These are phyloP conservation scores for Oriolus oriolus DNA, from an alignment of 2,113 vertebrate genomes.

Conservation along the genomic window DNA sequence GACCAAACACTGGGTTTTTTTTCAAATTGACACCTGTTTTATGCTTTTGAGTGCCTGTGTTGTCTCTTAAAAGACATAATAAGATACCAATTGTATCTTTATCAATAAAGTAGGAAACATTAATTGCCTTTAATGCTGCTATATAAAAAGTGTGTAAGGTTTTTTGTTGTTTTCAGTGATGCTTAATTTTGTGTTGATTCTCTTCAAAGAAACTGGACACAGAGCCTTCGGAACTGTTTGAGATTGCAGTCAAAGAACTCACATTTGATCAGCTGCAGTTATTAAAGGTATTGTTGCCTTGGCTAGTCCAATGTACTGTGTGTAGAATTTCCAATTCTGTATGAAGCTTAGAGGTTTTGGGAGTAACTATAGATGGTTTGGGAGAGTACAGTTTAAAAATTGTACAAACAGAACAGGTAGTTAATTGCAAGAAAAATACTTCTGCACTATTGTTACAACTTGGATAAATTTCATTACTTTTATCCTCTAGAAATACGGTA, in stretches of 20 bases:
- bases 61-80: background rate
- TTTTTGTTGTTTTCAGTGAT: background rate
- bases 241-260: slow-evolving; percentile 96
- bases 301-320: background rate
- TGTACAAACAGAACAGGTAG: background rate
- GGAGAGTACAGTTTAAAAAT: background rate
- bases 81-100: background rate
- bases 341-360: background rate
- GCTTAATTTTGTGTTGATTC: background rate
- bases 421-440: background rate
- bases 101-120: background rate
- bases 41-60: background rate
- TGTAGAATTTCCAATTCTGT: background rate
- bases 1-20: background rate
- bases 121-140: background rate
- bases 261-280: slow-evolving; percentile 95
- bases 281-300: slow-evolving; percentile 81
- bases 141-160: background rate
- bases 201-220: slow-evolving; percentile 86
- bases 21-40: background rate
- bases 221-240: slow-evolving; percentile 84
- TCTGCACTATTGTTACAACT: background rate
- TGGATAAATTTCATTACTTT: background rate
- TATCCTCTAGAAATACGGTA: background rate
- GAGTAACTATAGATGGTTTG: background rate